Evolutionary conservation across 2,797 vertebrate species (phyloP).

Genomic region (Ctenosaura bakeri): DNA sequence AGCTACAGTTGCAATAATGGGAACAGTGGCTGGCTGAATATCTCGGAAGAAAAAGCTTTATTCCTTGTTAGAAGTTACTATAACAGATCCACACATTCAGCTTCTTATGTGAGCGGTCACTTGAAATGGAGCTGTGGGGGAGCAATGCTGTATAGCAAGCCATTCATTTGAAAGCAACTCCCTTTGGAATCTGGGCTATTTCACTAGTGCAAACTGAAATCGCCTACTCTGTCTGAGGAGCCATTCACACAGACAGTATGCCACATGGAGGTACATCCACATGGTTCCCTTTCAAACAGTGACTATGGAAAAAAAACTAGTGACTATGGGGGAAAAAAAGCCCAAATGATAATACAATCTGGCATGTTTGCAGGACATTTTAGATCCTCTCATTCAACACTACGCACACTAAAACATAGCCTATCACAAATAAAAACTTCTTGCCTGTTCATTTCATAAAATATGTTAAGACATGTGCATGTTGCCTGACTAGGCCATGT

Average conservation of each 20-base stretch:
- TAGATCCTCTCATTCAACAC: not conserved
- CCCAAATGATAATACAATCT: not conserved
- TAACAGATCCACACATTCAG: not conserved
- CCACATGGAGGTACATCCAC: not conserved
- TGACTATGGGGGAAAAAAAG: no score
- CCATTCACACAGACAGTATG: not conserved
- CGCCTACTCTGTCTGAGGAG: not conserved
- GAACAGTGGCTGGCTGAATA: not conserved
- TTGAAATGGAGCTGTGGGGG: slow-evolving; percentile 15
- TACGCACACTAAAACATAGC: no score
- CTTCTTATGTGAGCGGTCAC: not conserved
- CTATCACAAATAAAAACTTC: not conserved
- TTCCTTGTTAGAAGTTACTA: not conserved
- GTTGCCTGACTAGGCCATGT: no score
- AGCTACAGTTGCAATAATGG: not conserved
- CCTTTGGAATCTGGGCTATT: not conserved
- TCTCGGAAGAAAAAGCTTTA: not conserved
- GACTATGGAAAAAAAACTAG: not conserved
- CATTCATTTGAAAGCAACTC: not conserved
- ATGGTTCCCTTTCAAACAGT: not conserved
- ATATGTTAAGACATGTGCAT: no score
- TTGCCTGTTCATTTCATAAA: not conserved
- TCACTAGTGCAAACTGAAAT: not conserved
- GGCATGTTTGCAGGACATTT: no score
- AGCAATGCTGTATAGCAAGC: not conserved